Evolutionary conservation across 2,113 vertebrate species (phyloP), one percentile per base, ranked within the genome.

Genomic region (Malurus elegans): DNA sequence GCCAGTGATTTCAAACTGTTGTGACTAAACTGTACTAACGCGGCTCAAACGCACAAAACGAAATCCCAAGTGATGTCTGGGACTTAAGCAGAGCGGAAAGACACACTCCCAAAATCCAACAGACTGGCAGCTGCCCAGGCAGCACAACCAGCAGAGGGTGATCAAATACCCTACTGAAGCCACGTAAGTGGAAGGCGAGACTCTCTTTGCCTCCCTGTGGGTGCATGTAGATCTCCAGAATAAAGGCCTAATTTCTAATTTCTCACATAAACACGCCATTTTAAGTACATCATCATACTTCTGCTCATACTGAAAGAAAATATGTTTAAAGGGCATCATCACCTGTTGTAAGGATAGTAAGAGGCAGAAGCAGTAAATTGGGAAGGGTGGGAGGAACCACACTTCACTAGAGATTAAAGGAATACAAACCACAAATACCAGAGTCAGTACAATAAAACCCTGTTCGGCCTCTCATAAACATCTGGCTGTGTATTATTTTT

Each of bases 401-500:
- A 32, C 79, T 88, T 78, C 10, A 3, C 81, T 54, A 45, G 61
- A 95, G 92, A 93, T 93, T 94, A 92, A 88, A 96, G 96, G 82
- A 93, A 88, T 18, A 82, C 5, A 92, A 91, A 91, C 86, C 84
- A 93, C 86, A 92, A 95, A 96, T 70, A 85, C 60, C 58, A 62
- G 80, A 94, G 70, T 76, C 80, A 67, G 81, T 90, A 89, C 76
- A 92, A 86, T 95, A 94, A 97, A 96, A 78, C 65, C 67, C 84
- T 93, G 88, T 90, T 90, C 90, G 91, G 92, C 72, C 69, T 90
- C 80, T 86, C 94, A 96, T 93, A 94, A 97, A 94, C 93, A 97
- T 94, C 89, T 97, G 93, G 72, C 93, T 86, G 56, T 61, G 48
- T 92, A 93, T 93, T 88, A 94, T 94, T 97, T 96, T 96, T 95